phyloP scores from a whole-genome alignment of 1,140 invertebrate species.

The Helicoverpa zea region DNA sequence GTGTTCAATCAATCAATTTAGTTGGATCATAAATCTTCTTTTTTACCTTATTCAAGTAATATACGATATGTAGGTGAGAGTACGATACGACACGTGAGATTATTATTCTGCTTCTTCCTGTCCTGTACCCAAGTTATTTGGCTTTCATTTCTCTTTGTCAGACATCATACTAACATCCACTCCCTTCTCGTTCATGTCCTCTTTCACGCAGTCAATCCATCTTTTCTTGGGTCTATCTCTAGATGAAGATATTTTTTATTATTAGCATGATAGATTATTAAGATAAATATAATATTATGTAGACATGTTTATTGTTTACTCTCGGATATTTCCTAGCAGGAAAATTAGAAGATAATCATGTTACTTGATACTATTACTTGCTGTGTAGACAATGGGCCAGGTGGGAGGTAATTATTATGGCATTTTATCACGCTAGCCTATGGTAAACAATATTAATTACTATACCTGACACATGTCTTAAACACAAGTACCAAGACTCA shows the following conservation, averaged over 20 bases:
- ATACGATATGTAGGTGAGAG: background rate
- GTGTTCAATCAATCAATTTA: background rate
- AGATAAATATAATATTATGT: background rate
- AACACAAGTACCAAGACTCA: too few species aligned
- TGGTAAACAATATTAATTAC: background rate
- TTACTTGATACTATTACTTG: conserved; percentile 13
- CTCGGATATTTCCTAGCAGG: conserved; percentile 7
- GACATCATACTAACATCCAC: too few species aligned
- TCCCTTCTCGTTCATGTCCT: too few species aligned
- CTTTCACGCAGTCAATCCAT: too few species aligned
- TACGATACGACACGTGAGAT: too few species aligned
- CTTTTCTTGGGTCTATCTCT: too few species aligned
- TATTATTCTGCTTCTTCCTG: too few species aligned
- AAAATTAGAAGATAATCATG: conserved; percentile 28
- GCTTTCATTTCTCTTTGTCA: too few species aligned
- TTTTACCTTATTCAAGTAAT: background rate
- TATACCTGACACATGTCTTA: too few species aligned
- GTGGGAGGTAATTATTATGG: background rate
- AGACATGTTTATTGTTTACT: background rate
- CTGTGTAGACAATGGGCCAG: background rate
- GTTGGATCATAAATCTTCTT: background rate
- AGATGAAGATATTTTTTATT: background rate
- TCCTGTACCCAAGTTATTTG: too few species aligned
- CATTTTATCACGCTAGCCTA: background rate
- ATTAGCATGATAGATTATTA: background rate